Percentiles rank a stretch among this genome's conserved stretches.
These are phyloP conservation scores for Catostylus mosaicus DNA, from an alignment of 30 jellyfish, hydroid and myxozoan genomes.

Conservation along the genomic window DNA sequence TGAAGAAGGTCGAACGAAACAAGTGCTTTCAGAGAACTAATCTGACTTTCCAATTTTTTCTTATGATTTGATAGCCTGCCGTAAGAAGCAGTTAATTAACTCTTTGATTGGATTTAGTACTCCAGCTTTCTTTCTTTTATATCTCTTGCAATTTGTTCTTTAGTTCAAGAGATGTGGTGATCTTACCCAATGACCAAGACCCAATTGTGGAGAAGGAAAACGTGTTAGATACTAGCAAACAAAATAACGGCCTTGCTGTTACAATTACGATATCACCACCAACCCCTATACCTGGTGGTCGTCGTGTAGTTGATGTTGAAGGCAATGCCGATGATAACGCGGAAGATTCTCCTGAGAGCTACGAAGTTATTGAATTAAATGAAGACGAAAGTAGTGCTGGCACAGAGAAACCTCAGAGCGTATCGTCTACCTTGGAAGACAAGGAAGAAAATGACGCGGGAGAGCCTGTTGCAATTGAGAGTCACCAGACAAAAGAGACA, in stretches of 20 bases:
- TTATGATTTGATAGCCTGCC: too few species aligned
- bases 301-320: constrained; percentile 5
- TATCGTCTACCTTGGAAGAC: neutral
- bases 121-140: too few species aligned
- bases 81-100: too few species aligned
- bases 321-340: neutral
- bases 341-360: constrained; percentile 14
- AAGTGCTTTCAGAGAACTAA: too few species aligned
- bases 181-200: constrained; percentile 31
- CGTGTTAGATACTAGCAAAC: neutral
- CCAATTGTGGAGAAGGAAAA: neutral
- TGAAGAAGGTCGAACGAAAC: too few species aligned
- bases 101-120: too few species aligned
- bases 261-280: constrained; percentile 54
- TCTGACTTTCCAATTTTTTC: too few species aligned
- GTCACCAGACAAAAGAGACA: neutral
- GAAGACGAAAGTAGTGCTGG: constrained; percentile 8
- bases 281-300: constrained; percentile 46
- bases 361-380: constrained; percentile 19
- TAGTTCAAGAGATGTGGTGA: constrained; percentile 34
- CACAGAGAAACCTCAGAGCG: neutral
- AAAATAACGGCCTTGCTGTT: constrained; percentile 34
- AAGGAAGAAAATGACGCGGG: neutral
- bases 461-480: neutral
- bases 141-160: neutral